Base-by-base conservation (phyloP, 2,113 vertebrate genomes). In the Corapipo altera region DNA sequence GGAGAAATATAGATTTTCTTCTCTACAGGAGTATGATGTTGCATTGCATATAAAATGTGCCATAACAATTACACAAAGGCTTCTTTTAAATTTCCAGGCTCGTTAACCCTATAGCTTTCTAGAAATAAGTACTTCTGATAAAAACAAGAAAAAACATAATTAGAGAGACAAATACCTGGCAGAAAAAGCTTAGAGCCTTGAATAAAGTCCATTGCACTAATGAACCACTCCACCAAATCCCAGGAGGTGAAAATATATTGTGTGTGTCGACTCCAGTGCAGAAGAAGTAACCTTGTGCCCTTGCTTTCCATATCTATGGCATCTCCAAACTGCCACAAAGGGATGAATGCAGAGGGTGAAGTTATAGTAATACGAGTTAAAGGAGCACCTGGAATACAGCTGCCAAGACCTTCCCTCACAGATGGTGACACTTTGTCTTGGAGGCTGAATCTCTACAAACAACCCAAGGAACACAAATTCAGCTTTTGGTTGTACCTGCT, bases 1-100 rank as follows among this genome's bases (percentile, higher is more conserved):
- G 91, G 89, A 95, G 95, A 96, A 97, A 97, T 96, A 97, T 67
- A 90, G 97, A 96, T 97, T 97, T 96, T 89, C 83, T 93, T 85
- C 79, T 93, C 69, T 51, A 77, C 69, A 59, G 71, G 86, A 94
- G 24, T 80, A 90, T 85, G 77, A 73, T 94, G 91, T 61, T 93
- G 87, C 86, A 86, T 62, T 58, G 91, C 92, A 87, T 77, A 83
- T 93, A 89, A 95, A 91, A 62, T 46, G 48, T 87, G 76, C 65
- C 70, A 28, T 93, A 95, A 95, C 93, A 97, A 96, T 95, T 95
- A 88, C 78, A 91, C 57, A 61, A 88, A 93, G 66, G 57, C n/a
- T 69, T 71, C 52, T 65, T 93, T 67, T 37, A 86, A 91, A 91
- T 91, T 39, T 87, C 76, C 43, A 82, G 70, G 73, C 26, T 82